A percentile compares a stretch with the other conserved stretches of the same genome.
Conservation (phyloP, 2,888 invertebrate species). For the Nebria salina region DNA sequence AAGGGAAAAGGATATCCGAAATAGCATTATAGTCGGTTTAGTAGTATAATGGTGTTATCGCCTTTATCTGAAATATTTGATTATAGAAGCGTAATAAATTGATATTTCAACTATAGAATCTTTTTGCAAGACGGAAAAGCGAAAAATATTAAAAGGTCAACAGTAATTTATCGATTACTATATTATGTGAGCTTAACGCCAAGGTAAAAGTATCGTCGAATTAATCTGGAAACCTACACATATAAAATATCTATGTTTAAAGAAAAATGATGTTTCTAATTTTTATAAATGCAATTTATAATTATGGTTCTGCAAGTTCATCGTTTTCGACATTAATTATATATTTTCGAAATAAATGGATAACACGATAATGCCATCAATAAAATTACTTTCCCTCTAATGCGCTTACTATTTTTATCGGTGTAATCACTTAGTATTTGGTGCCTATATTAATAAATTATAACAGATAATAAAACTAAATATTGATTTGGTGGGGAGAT, state of each 20-base stretch:
- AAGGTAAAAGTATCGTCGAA: not conserved
- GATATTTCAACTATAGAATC: not conserved
- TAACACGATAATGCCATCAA: too few species aligned
- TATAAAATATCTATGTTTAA: too few species aligned
- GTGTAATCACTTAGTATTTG: not conserved
- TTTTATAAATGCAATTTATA: too few species aligned
- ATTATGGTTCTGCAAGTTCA: too few species aligned
- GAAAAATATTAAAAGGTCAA: not conserved
- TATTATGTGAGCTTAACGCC: not conserved
- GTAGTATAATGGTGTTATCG: not conserved
- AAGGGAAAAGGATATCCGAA: not conserved
- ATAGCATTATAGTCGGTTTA: not conserved
- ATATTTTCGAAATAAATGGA: too few species aligned
- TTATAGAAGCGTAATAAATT: not conserved
- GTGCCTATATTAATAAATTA: not conserved
- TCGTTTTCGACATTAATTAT: too few species aligned
- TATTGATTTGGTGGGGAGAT: not conserved
- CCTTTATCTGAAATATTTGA: not conserved
- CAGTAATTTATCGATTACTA: not conserved
- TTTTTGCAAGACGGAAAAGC: not conserved
- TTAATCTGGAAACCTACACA: too few species aligned
- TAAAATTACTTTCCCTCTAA: not conserved
- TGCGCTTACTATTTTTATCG: not conserved
- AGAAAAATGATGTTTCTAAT: too few species aligned
- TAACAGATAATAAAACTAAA: not conserved